These are phyloP conservation scores for Drosophila aldrichi DNA, from an alignment of 2,888 invertebrate species.

Conservation along the genomic window DNA sequence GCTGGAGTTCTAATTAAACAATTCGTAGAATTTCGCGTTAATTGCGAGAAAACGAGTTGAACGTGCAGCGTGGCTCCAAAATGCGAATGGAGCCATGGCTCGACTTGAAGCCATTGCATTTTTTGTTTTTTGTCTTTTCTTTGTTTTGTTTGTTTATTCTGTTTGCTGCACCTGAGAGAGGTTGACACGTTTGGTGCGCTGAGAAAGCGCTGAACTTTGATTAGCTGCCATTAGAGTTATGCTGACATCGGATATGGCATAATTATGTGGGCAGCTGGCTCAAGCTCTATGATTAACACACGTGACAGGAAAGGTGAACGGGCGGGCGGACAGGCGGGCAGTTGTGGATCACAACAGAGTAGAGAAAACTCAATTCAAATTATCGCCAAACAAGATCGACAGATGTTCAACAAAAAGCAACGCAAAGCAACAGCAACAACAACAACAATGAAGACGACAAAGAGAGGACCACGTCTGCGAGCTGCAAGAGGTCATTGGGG, in stretches of 20 bases:
- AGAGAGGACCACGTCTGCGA: constrained; percentile 9
- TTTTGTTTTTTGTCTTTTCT: not conserved
- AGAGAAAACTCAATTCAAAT: constrained; percentile 83
- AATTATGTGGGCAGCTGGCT: constrained; percentile 40
- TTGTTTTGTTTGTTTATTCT: too few species aligned
- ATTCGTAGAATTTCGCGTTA: constrained; percentile 86
- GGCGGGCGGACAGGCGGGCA: not conserved
- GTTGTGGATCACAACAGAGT: constrained; percentile 20
- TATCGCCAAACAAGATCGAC: constrained; percentile 82
- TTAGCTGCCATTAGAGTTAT: constrained; percentile 45
- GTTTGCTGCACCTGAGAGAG: constrained; percentile 11
- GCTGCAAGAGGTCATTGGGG: constrained; percentile 70
- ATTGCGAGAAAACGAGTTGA: constrained; percentile 85
- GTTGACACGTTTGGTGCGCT: constrained; percentile 56
- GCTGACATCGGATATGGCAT: constrained; percentile 15
- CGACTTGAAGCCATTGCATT: constrained; percentile 10
- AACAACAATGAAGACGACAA: constrained; percentile 27
- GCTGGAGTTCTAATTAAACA: constrained; percentile 85
- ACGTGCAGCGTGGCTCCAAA: constrained; percentile 62
- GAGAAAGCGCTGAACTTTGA: constrained; percentile 64
- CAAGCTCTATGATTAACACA: constrained; percentile 61
- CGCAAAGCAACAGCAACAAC: constrained; percentile 34
- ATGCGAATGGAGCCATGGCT: constrained; percentile 22
- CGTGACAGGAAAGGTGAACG: constrained; percentile 37
- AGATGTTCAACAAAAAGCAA: constrained; percentile 75